Evolutionary conservation across 2,113 vertebrate genomes (phyloP).

Genomic region (Gorsachius goisagi): DNA sequence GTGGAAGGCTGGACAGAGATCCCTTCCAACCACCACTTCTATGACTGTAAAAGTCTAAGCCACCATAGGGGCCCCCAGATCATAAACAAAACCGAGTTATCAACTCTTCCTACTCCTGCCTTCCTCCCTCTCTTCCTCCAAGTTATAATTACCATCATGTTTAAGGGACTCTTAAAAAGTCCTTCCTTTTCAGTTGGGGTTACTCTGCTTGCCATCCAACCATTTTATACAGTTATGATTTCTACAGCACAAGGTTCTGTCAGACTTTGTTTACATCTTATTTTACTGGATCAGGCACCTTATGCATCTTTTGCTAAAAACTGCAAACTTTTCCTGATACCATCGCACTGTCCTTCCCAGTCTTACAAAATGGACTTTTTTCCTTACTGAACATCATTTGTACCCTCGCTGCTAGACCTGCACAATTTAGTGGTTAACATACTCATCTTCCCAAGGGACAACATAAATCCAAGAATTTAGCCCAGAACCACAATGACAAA

Average conservation of each 20-base stretch:
- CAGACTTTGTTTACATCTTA: background rate
- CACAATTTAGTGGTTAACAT: background rate
- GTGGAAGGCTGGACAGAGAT: background rate
- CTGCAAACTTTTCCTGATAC: background rate
- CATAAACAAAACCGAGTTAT: background rate
- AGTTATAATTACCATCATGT: background rate
- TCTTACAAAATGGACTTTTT: background rate
- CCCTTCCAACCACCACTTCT: background rate
- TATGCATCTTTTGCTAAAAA: background rate
- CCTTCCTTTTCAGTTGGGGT: background rate
- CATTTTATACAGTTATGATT: background rate
- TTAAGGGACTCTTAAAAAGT: background rate
- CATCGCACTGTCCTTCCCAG: background rate
- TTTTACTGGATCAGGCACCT: background rate
- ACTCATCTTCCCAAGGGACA: background rate
- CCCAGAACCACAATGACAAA: background rate
- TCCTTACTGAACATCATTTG: background rate
- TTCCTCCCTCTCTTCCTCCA: background rate
- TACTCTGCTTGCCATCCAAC: background rate
- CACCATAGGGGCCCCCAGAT: background rate
- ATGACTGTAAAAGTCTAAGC: background rate
- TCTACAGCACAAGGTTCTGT: background rate
- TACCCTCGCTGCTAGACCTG: background rate
- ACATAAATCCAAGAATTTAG: background rate
- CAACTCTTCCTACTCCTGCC: background rate